Base-by-base conservation (phyloP, 2,888 invertebrate genomes). In the Cryptus armator region DNA sequence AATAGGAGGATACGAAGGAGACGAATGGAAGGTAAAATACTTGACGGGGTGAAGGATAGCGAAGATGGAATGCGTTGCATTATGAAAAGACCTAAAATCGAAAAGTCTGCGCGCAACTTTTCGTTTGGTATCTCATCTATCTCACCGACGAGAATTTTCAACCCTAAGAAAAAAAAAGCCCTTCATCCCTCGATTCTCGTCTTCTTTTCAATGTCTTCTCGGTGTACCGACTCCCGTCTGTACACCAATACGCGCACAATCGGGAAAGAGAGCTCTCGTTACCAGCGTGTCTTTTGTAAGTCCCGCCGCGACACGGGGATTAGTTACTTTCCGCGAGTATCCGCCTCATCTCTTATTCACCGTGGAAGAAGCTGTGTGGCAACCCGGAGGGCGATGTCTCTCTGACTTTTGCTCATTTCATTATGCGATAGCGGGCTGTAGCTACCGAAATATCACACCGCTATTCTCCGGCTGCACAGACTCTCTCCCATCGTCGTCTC, bases 291-390 rank as follows among this genome's bases (percentile, higher is more conserved):
- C 89, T 89, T 89, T 88, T 88, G 89, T 90, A 88, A 89, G 87
- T 85, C 81, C 83, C 81, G 83, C 85, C 83, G 67, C 88, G 87
- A 89, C 88, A 87, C 87, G 79, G 83, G 89, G 90, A 91, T 91
- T 91, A 91, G 91, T 90, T 90, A 89, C 89, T 89, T 87, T 88
- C 85, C 88, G 86, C 86, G 85, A 87, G 88, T 89, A 86, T 78
- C 85, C 75, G 83, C 81, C 89, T 90, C 89, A 89, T 90, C 88
- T 89, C 89, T 89, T 90, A 91, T 91, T 91, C 91, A 91, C 86
- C 88, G 78, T 7, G 81, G 76, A 79, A 56, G 85, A 85, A 85
- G 84, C 87, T 9, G 19, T 19, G 56, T 29, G 66, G 56, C 56
- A 59, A 32, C 46, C 46, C 29, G 14, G 32, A 44, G 46, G 70